phyloP scores from a whole-genome alignment of 2,888 invertebrate genomes.

The Lepetodrilus schrolli region DNA sequence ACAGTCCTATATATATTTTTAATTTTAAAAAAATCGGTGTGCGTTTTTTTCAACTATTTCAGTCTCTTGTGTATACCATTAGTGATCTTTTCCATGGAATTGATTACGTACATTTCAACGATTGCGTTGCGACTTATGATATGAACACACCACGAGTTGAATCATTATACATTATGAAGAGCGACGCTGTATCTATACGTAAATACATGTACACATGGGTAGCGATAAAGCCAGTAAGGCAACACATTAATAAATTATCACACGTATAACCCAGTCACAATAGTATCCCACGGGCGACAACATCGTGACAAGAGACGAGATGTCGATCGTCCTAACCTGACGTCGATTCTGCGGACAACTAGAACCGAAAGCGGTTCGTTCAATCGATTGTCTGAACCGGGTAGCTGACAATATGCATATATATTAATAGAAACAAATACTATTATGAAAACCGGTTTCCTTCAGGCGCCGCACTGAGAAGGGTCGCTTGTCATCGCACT shows the following conservation, averaged over 20 bases:
- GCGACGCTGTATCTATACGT: no score
- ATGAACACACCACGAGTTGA: no score
- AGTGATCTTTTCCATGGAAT: no score
- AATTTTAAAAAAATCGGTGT: no score
- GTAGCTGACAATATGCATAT: neutral
- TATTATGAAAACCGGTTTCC: conserved; percentile 5
- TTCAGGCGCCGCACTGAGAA: neutral
- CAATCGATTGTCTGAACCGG: neutral
- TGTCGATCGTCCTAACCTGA: neutral
- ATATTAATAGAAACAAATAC: neutral
- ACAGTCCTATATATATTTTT: no score
- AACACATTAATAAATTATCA: conserved; percentile 8
- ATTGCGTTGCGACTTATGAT: no score
- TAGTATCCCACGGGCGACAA: neutral
- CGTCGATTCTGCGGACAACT: neutral
- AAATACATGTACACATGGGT: no score
- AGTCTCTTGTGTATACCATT: no score
- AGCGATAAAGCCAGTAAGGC: no score
- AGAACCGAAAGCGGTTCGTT: conserved; percentile 6
- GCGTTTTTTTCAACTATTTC: no score
- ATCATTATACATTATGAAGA: no score
- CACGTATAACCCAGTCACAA: neutral
- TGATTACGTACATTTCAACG: no score
- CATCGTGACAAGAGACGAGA: neutral
- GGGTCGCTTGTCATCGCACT: neutral